phyloP scores from a whole-genome alignment of 2,797 vertebrate species.

The Crocodylus rhombifer region DNA sequence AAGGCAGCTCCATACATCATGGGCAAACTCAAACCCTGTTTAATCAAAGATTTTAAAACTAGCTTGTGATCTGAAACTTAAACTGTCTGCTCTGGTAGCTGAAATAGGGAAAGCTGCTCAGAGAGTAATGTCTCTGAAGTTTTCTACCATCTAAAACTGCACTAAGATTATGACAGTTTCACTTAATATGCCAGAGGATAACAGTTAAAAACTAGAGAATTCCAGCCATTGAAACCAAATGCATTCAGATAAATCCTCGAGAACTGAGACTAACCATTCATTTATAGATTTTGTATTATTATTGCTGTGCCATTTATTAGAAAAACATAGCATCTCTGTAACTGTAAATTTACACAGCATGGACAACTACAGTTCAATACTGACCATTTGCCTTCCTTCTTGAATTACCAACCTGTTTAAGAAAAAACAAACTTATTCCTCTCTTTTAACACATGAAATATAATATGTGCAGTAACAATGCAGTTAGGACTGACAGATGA shows the following conservation, averaged over 20 bases:
- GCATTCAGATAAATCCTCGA: conserved; percentile 9
- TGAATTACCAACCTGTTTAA: background rate
- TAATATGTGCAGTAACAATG: background rate
- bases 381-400: background rate
- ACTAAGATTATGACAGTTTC: conserved; percentile 40
- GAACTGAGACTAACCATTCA: background rate
- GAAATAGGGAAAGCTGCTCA: conserved; percentile 54
- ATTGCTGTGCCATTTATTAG: background rate
- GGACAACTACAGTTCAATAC: background rate
- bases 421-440: background rate
- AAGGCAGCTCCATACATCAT: conserved; percentile 48
- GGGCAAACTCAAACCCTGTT: conserved; percentile 52
- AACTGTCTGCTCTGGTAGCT: conserved; percentile 34
- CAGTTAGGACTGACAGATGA: background rate
- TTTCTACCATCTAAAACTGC: conserved; percentile 47
- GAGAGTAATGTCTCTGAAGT: background rate
- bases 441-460: background rate
- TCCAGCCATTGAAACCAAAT: conserved; percentile 4
- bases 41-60: conserved; percentile 63
- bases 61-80: conserved; percentile 61
- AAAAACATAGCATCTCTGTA: background rate
- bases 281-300: background rate
- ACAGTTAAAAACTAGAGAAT: conserved; percentile 39
- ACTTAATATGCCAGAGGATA: conserved; percentile 51
- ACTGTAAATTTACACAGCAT: background rate